Percentiles rank a stretch among this genome's conserved stretches.
phyloP scores from a whole-genome alignment of 2,888 invertebrate genomes.

The Dolichomitus sp. region DNA sequence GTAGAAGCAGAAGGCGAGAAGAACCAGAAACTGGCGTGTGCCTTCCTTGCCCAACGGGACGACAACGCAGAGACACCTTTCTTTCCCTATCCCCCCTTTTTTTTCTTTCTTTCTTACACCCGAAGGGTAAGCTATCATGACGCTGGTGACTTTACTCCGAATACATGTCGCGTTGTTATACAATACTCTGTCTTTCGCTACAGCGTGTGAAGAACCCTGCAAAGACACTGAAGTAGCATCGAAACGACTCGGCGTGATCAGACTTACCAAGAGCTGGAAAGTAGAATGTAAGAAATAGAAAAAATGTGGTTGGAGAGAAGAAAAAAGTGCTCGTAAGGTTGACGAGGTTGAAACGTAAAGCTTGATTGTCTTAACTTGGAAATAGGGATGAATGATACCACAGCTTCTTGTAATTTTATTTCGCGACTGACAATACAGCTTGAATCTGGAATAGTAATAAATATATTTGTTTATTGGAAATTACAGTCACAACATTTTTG shows the following conservation, averaged over 20 bases:
- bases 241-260: conserved; percentile 62
- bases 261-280: conserved; percentile 53
- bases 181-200: no score
- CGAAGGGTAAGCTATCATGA: conserved; percentile 14
- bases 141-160: conserved; percentile 1
- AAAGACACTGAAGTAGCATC: conserved; percentile 54
- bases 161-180: not conserved
- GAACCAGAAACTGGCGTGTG: conserved; percentile 59
- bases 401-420: not conserved
- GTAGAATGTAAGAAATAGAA: conserved; percentile 37
- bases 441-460: not conserved
- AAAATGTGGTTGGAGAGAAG: conserved; percentile 32
- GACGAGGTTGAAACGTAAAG: not conserved
- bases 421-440: not conserved
- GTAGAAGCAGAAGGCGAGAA: conserved; percentile 30
- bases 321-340: not conserved
- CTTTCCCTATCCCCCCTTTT: conserved; percentile 12
- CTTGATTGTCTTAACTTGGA: not conserved
- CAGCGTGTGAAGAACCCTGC: conserved; percentile 11
- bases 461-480: not conserved
- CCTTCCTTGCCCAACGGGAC: conserved; percentile 62
- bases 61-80: conserved; percentile 44
- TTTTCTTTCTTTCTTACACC: conserved; percentile 17
- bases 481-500: no score
- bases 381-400: not conserved